Evolutionary conservation across 2,113 vertebrate species (phyloP), one percentile per base, ranked within the genome.

Genomic region (Megaceryle maxima): DNA sequence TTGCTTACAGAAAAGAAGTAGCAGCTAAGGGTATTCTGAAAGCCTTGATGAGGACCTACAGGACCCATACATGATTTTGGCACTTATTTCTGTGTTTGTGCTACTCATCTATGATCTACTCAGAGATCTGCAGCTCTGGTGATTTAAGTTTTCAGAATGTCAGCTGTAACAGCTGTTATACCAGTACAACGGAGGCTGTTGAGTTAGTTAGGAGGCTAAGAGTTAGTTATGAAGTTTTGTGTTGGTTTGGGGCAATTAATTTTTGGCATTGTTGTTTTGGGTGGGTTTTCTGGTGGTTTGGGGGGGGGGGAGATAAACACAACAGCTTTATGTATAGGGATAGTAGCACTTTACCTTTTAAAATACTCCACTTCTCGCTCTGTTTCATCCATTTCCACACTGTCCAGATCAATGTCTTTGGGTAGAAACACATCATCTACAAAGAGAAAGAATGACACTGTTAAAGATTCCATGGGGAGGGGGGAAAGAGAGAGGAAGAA

Each of bases 331-430:
- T 7, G 10, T 1, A 4, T 8, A 50, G 22, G 15, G 43, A 70
- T 84, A 80, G 73, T 26, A 68, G 48, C 10, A 70, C 33, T 79
- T 90, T 96, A 99, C 99, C 99, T 99, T 98, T 99, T 99, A 97
- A 99, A 99, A 97, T 99, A 99, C 68, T 99, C 99, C 97, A 99
- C 99, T 97, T 99, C 99, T 92, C 99, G 97, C 97, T 99, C 99
- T 0, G 99, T 99, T 97, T 99, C 99, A 83, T 99, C 99, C 99
- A 99, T 99, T 74, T 99, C 99, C 94, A 99, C 99, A 2, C 98
- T 99, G 91, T 99, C 99, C 78, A 99, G 97, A 95, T 99, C 99
- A 39, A 99, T 99, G 96, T 99, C 99, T 98, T 99, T 99, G 97
- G 99, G 99, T 91, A 99, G 98, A 97, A 99, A 99, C 46, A 99